Percentiles rank a stretch among this genome's conserved stretches.
These are phyloP conservation scores for Furcifer pardalis DNA, from an alignment of 2,797 vertebrate genomes.

Conservation along the genomic window DNA sequence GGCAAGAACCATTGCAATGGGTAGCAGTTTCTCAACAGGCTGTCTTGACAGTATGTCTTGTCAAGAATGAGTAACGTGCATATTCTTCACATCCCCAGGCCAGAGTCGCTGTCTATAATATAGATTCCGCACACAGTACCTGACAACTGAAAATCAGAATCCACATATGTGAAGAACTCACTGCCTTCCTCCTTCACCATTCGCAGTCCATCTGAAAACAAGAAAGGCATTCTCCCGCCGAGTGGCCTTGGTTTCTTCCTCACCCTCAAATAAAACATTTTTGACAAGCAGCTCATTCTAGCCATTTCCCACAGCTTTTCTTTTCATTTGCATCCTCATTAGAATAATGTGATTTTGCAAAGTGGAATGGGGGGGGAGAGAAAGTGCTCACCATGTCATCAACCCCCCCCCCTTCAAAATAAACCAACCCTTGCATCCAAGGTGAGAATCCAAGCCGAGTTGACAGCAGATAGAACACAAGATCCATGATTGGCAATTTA, in stretches of 20 bases:
- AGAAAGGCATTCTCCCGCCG: conserved; percentile 61
- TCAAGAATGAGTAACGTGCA: no score
- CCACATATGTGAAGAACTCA: conserved; percentile 74
- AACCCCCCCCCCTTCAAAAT: conserved; percentile 51
- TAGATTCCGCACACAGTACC: conserved; percentile 16
- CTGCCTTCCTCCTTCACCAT: conserved; percentile 78
- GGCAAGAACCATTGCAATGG: no score
- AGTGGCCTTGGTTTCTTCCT: conserved; percentile 51
- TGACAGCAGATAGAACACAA: conserved; percentile 71
- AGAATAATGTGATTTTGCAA: conserved; percentile 84
- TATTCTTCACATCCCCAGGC: no score
- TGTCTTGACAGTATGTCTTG: no score
- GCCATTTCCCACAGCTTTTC: conserved; percentile 83
- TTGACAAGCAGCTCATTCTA: conserved; percentile 85
- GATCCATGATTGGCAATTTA: conserved; percentile 83
- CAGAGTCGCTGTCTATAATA: neutral
- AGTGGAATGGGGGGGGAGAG: conserved; percentile 62
- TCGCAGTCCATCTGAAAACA: conserved; percentile 73
- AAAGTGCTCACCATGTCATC: conserved; percentile 68
- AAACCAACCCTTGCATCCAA: conserved; percentile 59
- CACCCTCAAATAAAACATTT: conserved; percentile 78
- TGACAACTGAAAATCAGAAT: conserved; percentile 75
- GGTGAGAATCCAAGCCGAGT: conserved; percentile 73
- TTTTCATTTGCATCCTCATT: conserved; percentile 90
- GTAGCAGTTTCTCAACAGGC: no score